phyloP scores from a whole-genome alignment of 1,140 invertebrate genomes.

The Lucilia cuprina region DNA sequence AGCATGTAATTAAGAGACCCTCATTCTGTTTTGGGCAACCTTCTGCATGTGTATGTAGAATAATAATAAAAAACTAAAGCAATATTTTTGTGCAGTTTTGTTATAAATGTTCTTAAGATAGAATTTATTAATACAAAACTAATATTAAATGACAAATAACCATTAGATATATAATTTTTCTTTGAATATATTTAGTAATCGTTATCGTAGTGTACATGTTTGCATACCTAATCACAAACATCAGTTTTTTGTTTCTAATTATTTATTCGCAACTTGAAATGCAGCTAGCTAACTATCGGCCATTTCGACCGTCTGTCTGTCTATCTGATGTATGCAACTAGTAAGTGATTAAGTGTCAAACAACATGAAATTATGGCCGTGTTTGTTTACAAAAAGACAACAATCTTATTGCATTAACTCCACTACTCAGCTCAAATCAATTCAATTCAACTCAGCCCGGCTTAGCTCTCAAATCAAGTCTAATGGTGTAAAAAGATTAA shows the following conservation, averaged over 20 bases:
- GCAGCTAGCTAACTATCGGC: not conserved
- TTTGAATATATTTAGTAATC: not conserved
- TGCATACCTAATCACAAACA: not conserved
- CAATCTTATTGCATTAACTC: constrained; percentile 11
- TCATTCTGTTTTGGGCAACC: constrained; percentile 1
- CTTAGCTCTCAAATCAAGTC: not conserved
- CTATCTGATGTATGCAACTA: not conserved
- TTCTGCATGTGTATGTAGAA: not conserved
- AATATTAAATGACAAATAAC: not conserved
- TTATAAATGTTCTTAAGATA: too few relatives aligned
- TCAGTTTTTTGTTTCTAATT: not conserved
- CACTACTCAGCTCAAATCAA: not conserved
- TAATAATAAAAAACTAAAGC: not conserved
- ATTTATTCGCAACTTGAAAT: not conserved
- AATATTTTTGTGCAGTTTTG: too few relatives aligned
- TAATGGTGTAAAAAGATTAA: constrained; percentile 17
- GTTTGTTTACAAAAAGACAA: constrained; percentile 6
- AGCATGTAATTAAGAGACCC: constrained; percentile 22
- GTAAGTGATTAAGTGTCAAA: constrained; percentile 12
- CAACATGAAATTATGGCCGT: constrained; percentile 23
- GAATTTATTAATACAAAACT: not conserved
- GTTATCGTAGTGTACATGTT: not conserved
- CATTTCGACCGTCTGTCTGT: too few relatives aligned
- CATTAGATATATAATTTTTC: constrained; percentile 3
- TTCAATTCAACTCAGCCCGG: not conserved